phyloP scores from a whole-genome alignment of 2,113 vertebrate genomes.

The Psophia crepitans region DNA sequence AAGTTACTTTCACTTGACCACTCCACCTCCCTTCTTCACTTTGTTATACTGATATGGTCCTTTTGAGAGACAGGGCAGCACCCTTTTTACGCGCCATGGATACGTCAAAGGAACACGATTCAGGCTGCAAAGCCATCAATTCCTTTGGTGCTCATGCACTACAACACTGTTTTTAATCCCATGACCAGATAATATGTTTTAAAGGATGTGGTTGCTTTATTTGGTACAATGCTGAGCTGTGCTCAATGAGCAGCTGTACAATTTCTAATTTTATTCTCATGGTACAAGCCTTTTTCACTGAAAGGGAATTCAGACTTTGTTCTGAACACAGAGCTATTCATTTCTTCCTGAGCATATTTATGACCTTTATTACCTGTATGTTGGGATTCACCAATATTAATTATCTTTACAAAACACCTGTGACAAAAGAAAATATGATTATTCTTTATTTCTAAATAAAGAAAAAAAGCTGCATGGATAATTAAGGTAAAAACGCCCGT shows the following conservation, averaged over 20 bases:
- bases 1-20: background rate
- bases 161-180: background rate
- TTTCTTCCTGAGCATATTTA: background rate
- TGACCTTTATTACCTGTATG: background rate
- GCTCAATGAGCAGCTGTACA: background rate
- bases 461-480: background rate
- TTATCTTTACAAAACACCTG: background rate
- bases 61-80: background rate
- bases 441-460: background rate
- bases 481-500: background rate
- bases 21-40: background rate
- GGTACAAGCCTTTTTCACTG: background rate
- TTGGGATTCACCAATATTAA: background rate
- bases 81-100: background rate
- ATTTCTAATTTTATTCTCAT: background rate
- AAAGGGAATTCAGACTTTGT: background rate
- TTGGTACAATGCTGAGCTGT: background rate
- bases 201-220: background rate
- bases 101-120: background rate
- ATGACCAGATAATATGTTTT: background rate
- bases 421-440: background rate
- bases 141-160: background rate
- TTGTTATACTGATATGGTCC: background rate
- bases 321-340: background rate
- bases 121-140: background rate